Percentiles rank a stretch among this genome's conserved stretches.
Conservation (phyloP, 2,797 vertebrate genomes). For the Austrolebias charrua region DNA sequence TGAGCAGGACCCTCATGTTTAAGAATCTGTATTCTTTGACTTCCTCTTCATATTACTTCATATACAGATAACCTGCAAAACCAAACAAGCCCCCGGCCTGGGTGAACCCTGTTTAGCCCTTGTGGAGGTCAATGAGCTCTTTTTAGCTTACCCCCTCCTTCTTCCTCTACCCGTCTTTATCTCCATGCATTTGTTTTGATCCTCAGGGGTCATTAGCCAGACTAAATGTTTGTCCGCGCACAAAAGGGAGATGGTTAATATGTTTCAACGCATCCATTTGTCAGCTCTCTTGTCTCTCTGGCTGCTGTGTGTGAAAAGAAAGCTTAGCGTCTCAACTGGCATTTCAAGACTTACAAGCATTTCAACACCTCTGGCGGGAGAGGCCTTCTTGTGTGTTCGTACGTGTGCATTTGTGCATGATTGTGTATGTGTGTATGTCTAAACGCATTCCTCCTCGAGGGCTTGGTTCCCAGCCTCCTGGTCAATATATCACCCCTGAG, state of each 20-base stretch:
- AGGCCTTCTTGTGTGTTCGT: slow-evolving; percentile 48
- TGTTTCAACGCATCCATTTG: slow-evolving; percentile 82
- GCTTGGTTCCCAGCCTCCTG: slow-evolving; percentile 68
- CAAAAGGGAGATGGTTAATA: slow-evolving; percentile 82
- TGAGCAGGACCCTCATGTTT: slow-evolving; percentile 17
- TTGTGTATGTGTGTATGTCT: slow-evolving; percentile 39
- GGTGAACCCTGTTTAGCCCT: slow-evolving; percentile 64
- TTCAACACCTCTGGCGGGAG: slow-evolving; percentile 74
- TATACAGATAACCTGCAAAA: slow-evolving; percentile 28
- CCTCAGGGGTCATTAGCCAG: slow-evolving; percentile 78
- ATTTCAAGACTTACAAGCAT: slow-evolving; percentile 80
- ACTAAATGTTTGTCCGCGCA: slow-evolving; percentile 80
- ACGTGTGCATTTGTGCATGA: slow-evolving; percentile 29
- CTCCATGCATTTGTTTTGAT: slow-evolving; percentile 74
- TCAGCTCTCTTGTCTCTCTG: slow-evolving; percentile 66
- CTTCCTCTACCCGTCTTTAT: slow-evolving; percentile 57
- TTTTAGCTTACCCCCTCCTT: slow-evolving; percentile 55
- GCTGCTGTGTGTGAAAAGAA: slow-evolving; percentile 64
- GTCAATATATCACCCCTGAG: slow-evolving; percentile 76
- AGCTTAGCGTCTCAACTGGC: slow-evolving; percentile 72
- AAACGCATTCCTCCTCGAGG: slow-evolving; percentile 62
- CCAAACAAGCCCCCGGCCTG: slow-evolving; percentile 47
- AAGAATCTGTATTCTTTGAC: slow-evolving; percentile 11
- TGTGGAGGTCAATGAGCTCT: slow-evolving; percentile 68
- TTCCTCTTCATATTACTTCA: slow-evolving; percentile 32